These are phyloP conservation scores for Iphiclides podalirius DNA, from an alignment of 2,888 invertebrate species.

Conservation along the genomic window DNA sequence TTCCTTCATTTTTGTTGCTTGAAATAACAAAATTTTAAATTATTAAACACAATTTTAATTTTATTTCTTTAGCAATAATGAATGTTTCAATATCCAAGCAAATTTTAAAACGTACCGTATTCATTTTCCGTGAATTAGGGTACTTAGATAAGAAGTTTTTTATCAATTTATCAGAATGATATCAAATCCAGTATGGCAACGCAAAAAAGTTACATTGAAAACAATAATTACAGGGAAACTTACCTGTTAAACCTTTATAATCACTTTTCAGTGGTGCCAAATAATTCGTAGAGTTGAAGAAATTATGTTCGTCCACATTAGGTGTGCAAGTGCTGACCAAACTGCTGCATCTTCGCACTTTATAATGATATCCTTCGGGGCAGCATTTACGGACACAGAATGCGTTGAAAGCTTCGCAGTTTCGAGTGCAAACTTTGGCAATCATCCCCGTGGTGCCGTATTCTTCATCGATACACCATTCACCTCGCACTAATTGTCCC, in stretches of 20 bases:
- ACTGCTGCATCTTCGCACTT: constrained; percentile 47
- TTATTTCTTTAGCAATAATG: too few relatives aligned
- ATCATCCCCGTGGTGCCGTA: constrained; percentile 39
- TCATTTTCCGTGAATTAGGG: too few relatives aligned
- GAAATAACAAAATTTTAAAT: too few relatives aligned
- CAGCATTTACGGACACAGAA: constrained; percentile 78
- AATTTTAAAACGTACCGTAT: too few relatives aligned
- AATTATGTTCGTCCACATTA: constrained; percentile 42
- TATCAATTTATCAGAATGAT: constrained; percentile 15
- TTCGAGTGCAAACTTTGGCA: constrained; percentile 56
- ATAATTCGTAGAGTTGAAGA: constrained; percentile 54
- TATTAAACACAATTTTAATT: too few relatives aligned
- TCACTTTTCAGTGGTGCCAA: constrained; percentile 44
- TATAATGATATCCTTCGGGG: constrained; percentile 73
- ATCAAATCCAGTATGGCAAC: constrained; percentile 4
- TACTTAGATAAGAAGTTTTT: constrained; percentile 12
- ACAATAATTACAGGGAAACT: constrained; percentile 25
- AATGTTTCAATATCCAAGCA: too few relatives aligned
- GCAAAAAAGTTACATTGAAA: constrained; percentile 2
- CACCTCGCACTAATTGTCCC: constrained; percentile 42
- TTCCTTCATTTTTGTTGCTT: too few relatives aligned
- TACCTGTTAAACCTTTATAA: constrained; percentile 47
- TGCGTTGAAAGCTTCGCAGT: constrained; percentile 53
- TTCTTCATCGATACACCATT: constrained; percentile 68
- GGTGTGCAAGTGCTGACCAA: constrained; percentile 54